A percentile compares a stretch with the other conserved stretches of the same genome.
Conservation (phyloP, 2,797 vertebrate genomes). For the Varecia variegata region DNA sequence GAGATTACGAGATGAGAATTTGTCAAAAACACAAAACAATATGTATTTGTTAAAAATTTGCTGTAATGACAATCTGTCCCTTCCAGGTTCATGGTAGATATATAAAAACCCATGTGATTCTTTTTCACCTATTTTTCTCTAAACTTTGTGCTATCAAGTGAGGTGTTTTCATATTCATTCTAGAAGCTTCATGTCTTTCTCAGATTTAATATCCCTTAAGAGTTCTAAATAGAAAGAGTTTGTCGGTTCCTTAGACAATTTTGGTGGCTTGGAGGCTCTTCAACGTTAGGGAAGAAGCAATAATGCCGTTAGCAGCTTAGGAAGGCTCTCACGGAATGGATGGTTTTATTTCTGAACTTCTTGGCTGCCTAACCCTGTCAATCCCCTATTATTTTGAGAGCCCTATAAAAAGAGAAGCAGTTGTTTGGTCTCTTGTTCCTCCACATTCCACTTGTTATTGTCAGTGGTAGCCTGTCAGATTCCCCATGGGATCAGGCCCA, state of each 20-base stretch:
- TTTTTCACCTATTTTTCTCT: not conserved
- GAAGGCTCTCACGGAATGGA: not conserved
- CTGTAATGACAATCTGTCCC: not conserved
- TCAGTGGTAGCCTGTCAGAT: not conserved
- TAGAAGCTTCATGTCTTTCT: conserved; percentile 17
- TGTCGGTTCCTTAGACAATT: not conserved
- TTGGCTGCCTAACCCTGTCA: not conserved
- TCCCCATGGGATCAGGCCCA: not conserved
- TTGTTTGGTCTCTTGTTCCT: not conserved
- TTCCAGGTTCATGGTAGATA: not conserved
- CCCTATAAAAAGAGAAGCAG: not conserved
- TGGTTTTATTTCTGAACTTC: not conserved
- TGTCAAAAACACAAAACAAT: not conserved
- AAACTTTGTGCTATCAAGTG: not conserved
- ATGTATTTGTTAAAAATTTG: not conserved
- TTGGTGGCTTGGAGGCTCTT: not conserved
- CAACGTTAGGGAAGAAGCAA: not conserved
- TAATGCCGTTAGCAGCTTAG: not conserved
- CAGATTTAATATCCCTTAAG: not conserved
- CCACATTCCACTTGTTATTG: not conserved
- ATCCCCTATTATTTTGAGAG: not conserved
- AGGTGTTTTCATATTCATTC: not conserved
- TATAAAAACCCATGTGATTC: not conserved
- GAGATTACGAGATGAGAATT: not conserved
- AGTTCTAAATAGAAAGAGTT: not conserved